A percentile compares a stretch with the other conserved stretches of the same genome.
phyloP scores from a whole-genome alignment of 2,797 vertebrate genomes.

The Allobates femoralis region DNA sequence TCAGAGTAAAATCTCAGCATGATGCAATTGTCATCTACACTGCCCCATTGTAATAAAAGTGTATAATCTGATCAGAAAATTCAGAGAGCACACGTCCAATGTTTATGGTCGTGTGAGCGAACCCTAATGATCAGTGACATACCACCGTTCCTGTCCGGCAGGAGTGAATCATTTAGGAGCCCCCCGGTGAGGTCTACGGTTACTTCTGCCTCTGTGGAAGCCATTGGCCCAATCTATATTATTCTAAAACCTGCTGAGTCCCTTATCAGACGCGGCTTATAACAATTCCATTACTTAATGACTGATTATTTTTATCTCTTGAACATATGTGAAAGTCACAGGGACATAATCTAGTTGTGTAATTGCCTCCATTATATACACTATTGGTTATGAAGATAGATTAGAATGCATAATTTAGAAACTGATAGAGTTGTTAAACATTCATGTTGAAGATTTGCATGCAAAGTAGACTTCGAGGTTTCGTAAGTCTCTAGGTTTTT shows the following conservation, averaged over 20 bases:
- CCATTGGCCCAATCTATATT: not conserved
- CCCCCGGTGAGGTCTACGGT: not conserved
- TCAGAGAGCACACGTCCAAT: too few species aligned
- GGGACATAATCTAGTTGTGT: slow-evolving; percentile 39
- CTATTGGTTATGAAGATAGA: slow-evolving; percentile 28
- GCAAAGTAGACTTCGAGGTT: not conserved
- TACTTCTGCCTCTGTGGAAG: not conserved
- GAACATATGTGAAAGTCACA: slow-evolving; percentile 35
- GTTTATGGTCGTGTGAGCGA: too few species aligned
- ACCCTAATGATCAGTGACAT: not conserved
- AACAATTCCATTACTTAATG: slow-evolving; percentile 17
- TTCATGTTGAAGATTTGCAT: not conserved
- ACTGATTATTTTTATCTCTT: slow-evolving; percentile 40
- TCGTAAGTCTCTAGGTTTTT: not conserved
- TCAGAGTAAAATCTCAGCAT: too few species aligned
- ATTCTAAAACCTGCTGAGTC: not conserved
- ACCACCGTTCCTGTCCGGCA: not conserved
- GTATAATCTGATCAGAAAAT: too few species aligned
- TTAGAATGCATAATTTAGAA: slow-evolving; percentile 25
- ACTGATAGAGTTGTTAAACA: not conserved
- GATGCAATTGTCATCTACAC: too few species aligned
- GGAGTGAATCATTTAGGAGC: not conserved
- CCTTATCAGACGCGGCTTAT: not conserved
- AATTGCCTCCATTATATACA: slow-evolving; percentile 30
- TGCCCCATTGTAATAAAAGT: too few species aligned